Evolutionary conservation across 2,888 invertebrate genomes (phyloP), one percentile per base, ranked within the genome.

Genomic region (Pammene aurita): DNA sequence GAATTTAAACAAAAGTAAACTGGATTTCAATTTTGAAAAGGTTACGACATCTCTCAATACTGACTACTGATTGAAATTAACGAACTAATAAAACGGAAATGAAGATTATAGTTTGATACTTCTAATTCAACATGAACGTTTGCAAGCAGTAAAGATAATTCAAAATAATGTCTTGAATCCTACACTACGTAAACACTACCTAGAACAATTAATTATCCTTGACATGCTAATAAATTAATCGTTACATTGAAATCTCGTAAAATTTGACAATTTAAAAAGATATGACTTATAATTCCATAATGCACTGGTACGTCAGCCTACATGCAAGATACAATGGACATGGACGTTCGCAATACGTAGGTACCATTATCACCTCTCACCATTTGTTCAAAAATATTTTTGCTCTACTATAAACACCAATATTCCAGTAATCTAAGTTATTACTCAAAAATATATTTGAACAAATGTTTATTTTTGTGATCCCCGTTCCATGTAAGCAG

Each of bases 401-500:
- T 78, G 14, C 34, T 62, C 66, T 70, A 69, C 69, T 10, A 55
- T 52, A 60, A 66, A 67, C 67, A 71, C 38, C 69, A 65, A 69
- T 58, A 68, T 64, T 64, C 38, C 55, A 60, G 46, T 11, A 60
- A 69, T 48, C 69, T 69, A 69, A 69, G 14, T 26, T 26, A 16
- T 26, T 48, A 72, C 56, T 73, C 75, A 80, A 81, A 83, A 81
- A 87, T 84, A 81, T 86, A 84, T 84, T 84, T 87, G 82, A 80
- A 83, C 82, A 81, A 80, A 72, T 75, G 72, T 77, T 75, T 73
- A 72, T 74, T 75, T 77, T 73, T 77, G 88, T 86, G 85, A 86
- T 78, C 77, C 85, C 90, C 86, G 84, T 87, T 89, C 89, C 90
- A 87, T 84, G 80, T 81, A 92, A 92, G 92, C 92, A 85, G 92